Percentiles rank a stretch among this genome's conserved stretches.
phyloP scores from a whole-genome alignment of 2,888 invertebrate species.

The Mimumesa dahlbomi region DNA sequence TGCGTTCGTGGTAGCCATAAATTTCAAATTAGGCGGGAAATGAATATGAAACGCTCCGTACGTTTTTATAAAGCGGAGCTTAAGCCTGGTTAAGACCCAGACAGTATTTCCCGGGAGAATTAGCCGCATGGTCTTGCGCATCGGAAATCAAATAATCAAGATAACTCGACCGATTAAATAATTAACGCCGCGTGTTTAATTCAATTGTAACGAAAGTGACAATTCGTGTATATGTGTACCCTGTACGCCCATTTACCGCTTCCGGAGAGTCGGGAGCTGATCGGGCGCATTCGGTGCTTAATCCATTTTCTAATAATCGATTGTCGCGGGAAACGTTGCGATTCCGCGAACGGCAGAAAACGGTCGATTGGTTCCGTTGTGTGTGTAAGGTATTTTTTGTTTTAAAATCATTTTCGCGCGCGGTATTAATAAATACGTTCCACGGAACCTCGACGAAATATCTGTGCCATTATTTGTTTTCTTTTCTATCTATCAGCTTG shows the following conservation, averaged over 20 bases:
- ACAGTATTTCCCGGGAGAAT: slow-evolving; percentile 7
- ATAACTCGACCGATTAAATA: slow-evolving; percentile 16
- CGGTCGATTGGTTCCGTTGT: too few species aligned
- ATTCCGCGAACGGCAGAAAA: too few species aligned
- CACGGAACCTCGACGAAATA: too few species aligned
- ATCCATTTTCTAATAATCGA: not conserved
- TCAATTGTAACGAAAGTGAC: slow-evolving; percentile 5
- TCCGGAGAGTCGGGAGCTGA: not conserved
- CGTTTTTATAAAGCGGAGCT: slow-evolving; percentile 45
- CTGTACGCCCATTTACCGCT: not conserved
- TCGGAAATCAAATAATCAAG: not conserved
- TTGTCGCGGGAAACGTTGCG: too few species aligned
- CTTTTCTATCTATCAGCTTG: too few species aligned
- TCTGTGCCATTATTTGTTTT: too few species aligned
- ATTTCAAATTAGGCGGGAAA: slow-evolving; percentile 65
- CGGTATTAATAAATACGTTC: too few species aligned
- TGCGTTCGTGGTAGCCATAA: slow-evolving; percentile 55
- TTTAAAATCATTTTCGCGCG: too few species aligned
- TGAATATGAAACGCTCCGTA: slow-evolving; percentile 62
- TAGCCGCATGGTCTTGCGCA: not conserved
- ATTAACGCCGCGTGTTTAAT: slow-evolving; percentile 15
- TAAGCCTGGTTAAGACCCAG: slow-evolving; percentile 13
- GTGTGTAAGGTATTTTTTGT: too few species aligned
- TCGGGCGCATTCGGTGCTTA: not conserved
- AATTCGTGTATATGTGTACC: too few species aligned